Conservation (phyloP, 2,797 vertebrate species). For the Benthosema pterotum region DNA sequence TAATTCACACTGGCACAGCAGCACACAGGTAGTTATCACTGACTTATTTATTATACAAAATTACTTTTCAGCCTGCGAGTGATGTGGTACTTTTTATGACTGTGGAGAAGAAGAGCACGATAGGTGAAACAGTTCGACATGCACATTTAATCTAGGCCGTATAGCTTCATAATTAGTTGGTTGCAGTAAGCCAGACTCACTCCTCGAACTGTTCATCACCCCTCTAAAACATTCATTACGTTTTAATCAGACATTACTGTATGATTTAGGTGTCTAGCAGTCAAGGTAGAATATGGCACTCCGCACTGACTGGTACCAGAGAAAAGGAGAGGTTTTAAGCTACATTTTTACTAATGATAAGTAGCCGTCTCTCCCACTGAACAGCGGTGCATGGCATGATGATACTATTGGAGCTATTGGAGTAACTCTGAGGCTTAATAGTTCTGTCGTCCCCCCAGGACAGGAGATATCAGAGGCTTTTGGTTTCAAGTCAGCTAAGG, state of each 20-base stretch:
- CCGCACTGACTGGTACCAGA: too few relatives aligned
- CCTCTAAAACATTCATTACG: too few relatives aligned
- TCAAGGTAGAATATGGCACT: too few relatives aligned
- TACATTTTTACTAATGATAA: neutral
- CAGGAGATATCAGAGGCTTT: slow-evolving; percentile 17
- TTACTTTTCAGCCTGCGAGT: slow-evolving; percentile 1
- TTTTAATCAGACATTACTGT: too few relatives aligned
- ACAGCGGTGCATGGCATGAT: neutral
- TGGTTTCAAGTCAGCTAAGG: slow-evolving; percentile 20
- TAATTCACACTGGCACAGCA: slow-evolving; percentile 1
- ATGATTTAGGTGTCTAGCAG: too few relatives aligned
- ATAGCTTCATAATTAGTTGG: too few relatives aligned
- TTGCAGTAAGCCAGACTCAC: too few relatives aligned
- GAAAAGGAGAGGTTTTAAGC: too few relatives aligned
- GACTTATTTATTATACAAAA: neutral
- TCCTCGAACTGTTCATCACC: too few relatives aligned
- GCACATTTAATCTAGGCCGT: neutral
- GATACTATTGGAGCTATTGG: slow-evolving; percentile 5
- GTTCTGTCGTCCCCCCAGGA: slow-evolving; percentile 5
- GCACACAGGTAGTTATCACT: neutral
- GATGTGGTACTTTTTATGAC: neutral
- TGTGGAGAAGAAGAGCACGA: neutral
- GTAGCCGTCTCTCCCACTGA: neutral
- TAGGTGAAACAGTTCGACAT: neutral
- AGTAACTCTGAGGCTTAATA: neutral